phyloP scores from a whole-genome alignment of 2,888 invertebrate genomes.

The Cyclophora albipunctata region DNA sequence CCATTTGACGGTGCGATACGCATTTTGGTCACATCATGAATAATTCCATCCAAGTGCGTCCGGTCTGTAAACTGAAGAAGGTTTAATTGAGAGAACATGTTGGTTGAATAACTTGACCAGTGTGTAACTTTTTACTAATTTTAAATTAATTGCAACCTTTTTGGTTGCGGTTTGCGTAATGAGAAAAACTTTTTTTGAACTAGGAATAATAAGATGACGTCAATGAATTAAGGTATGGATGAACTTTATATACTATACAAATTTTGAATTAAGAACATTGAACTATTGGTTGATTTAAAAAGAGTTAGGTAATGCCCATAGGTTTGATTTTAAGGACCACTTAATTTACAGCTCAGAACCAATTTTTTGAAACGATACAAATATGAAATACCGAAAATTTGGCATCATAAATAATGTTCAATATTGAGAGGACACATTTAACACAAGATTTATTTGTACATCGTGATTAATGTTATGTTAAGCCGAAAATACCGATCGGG shows the following conservation, averaged over 20 bases:
- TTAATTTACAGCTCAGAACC: too few relatives aligned
- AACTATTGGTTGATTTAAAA: too few relatives aligned
- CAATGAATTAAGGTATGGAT: too few relatives aligned
- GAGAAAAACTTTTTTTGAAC: neutral
- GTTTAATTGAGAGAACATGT: constrained; percentile 66
- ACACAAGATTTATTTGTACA: constrained; percentile 46
- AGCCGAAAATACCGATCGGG: constrained; percentile 68
- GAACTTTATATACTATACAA: too few relatives aligned
- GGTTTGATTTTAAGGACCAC: too few relatives aligned
- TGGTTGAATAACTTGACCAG: constrained; percentile 46
- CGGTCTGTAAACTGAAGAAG: constrained; percentile 43
- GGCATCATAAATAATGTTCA: constrained; percentile 41
- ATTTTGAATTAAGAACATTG: too few relatives aligned
- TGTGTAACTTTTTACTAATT: constrained; percentile 55
- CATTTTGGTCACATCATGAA: constrained; percentile 50
- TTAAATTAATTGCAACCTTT: constrained; percentile 25
- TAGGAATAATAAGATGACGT: too few relatives aligned
- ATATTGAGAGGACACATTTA: constrained; percentile 51
- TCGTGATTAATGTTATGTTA: constrained; percentile 59
- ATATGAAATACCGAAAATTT: constrained; percentile 32
- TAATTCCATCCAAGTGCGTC: constrained; percentile 55
- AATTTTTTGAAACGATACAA: constrained; percentile 16
- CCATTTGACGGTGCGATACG: constrained; percentile 44
- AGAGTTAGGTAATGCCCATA: too few relatives aligned
- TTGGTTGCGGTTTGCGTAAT: constrained; percentile 20